Evolutionary conservation across 2,113 vertebrate genomes (phyloP).

Genomic region (Anoura caudifer): DNA sequence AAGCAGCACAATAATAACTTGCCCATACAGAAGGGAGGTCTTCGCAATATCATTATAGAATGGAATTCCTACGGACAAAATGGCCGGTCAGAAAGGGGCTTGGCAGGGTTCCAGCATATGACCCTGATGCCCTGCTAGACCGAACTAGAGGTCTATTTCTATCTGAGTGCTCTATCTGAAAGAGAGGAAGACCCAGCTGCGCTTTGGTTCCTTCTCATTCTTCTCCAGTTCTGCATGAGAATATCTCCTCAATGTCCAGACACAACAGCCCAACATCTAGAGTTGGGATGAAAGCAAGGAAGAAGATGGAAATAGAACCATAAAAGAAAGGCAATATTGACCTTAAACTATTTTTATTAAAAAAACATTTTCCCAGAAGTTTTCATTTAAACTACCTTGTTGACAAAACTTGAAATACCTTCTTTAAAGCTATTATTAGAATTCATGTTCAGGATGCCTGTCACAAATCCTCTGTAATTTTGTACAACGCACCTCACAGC

Average conservation of each 20-base stretch:
- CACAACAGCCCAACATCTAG: neutral
- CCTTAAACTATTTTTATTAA: neutral
- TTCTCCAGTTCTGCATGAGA: neutral
- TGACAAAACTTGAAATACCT: neutral
- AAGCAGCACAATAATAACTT: conserved; percentile 26
- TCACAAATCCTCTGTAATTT: neutral
- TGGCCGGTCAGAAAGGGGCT: neutral
- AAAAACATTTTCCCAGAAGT: neutral
- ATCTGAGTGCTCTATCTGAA: neutral
- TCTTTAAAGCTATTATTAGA: neutral
- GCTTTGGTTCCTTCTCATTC: neutral
- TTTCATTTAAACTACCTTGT: neutral
- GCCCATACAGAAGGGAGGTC: neutral
- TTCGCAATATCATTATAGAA: conserved; percentile 11
- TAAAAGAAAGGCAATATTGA: neutral
- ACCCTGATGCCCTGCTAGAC: neutral
- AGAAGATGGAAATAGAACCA: neutral
- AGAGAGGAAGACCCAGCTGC: neutral
- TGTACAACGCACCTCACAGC: neutral
- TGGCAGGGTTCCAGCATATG: neutral
- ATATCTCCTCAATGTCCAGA: neutral
- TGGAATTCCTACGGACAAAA: conserved; percentile 25
- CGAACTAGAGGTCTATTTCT: neutral
- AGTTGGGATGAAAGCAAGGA: neutral
- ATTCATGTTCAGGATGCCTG: neutral